phyloP scores from a whole-genome alignment of 2,888 invertebrate species.

The Calameuta idolon region DNA sequence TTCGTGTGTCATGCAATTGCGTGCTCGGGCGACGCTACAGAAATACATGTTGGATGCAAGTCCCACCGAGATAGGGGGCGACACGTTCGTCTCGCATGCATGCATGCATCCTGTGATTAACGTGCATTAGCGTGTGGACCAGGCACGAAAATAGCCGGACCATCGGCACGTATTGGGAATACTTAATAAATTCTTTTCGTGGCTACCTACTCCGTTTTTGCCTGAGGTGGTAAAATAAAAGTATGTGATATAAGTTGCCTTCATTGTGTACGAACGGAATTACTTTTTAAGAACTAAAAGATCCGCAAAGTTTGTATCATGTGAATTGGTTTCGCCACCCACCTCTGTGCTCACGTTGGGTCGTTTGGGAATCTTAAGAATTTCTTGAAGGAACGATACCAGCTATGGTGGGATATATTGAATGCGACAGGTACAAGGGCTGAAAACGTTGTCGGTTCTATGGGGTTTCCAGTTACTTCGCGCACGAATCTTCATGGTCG shows the following conservation, averaged over 20 bases:
- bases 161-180: background rate
- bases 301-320: background rate
- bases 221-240: background rate
- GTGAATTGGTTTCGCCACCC: background rate
- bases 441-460: slow-evolving; percentile 32
- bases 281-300: background rate
- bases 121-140: background rate
- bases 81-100: background rate
- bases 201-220: background rate
- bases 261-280: background rate
- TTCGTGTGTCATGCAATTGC: slow-evolving; percentile 36
- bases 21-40: slow-evolving; percentile 35
- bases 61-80: background rate
- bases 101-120: background rate
- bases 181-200: background rate
- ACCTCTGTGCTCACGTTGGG: background rate
- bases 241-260: background rate
- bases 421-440: slow-evolving; percentile 38
- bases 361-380: background rate
- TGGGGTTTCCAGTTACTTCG: background rate
- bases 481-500: background rate
- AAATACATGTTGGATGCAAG: slow-evolving; percentile 31
- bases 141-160: background rate
- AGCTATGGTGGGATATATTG: background rate
- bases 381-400: background rate